Conservation (phyloP, 2,113 vertebrate species). For the Hirundichthys speculiger region DNA sequence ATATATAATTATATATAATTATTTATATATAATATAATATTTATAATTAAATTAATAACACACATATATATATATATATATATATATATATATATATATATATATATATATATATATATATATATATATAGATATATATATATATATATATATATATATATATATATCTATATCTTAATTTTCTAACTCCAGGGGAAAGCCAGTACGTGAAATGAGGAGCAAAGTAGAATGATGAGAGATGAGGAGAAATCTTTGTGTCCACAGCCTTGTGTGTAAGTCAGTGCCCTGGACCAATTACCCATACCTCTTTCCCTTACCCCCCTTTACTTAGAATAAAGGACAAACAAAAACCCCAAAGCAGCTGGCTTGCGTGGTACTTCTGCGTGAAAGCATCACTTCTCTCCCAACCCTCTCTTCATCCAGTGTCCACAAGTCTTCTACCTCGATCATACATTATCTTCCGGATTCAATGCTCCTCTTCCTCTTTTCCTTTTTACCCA, state of each 20-base stretch:
- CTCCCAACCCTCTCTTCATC: slow-evolving; percentile 69
- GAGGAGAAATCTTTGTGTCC: slow-evolving; percentile 49
- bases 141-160: too few species aligned
- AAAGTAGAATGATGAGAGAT: slow-evolving; percentile 65
- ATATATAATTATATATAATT: too few species aligned
- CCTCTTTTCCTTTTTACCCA: slow-evolving; percentile 59
- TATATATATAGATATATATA: too few species aligned
- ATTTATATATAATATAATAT: too few species aligned
- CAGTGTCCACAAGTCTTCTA: slow-evolving; percentile 68
- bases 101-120: too few species aligned
- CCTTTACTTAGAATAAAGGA: slow-evolving; percentile 67
- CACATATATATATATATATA: too few species aligned
- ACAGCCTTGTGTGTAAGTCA: slow-evolving; percentile 70
- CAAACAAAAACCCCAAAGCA: slow-evolving; percentile 74
- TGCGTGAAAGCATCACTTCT: slow-evolving; percentile 61
- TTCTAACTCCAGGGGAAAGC: slow-evolving; percentile 17
- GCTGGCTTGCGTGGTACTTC: slow-evolving; percentile 65
- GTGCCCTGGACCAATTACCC: slow-evolving; percentile 71
- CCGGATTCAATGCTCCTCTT: slow-evolving; percentile 68
- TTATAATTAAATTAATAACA: too few species aligned
- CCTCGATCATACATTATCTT: slow-evolving; percentile 76
- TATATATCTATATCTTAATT: too few species aligned
- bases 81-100: too few species aligned
- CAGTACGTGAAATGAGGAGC: slow-evolving; percentile 55
- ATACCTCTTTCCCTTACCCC: slow-evolving; percentile 57